phyloP scores from a whole-genome alignment of 2,888 invertebrate species.

The Coenonympha glycerion region DNA sequence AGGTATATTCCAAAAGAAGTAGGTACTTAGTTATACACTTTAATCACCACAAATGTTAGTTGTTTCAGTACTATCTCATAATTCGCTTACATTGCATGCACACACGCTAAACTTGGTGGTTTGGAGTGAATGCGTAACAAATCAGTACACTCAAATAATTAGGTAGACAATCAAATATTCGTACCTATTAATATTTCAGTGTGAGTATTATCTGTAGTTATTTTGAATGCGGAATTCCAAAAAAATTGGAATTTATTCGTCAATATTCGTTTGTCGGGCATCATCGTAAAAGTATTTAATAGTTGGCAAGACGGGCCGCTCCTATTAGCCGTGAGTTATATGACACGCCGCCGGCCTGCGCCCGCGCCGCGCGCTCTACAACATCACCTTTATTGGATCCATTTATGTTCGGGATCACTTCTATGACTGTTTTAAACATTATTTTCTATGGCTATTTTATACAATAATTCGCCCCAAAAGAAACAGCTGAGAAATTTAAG shows the following conservation, averaged over 20 bases:
- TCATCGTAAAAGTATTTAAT: slow-evolving; percentile 73
- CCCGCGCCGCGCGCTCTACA: slow-evolving; percentile 11
- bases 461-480: neutral
- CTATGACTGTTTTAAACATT: neutral
- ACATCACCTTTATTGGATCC: neutral
- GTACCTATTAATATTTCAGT: too few relatives aligned
- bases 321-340: slow-evolving; percentile 70
- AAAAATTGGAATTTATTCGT: slow-evolving; percentile 61
- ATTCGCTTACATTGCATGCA: too few relatives aligned
- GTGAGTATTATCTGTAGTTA: too few relatives aligned
- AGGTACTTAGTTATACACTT: too few relatives aligned
- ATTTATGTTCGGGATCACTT: neutral
- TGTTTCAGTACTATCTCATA: too few relatives aligned
- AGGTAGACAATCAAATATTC: too few relatives aligned
- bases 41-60: too few relatives aligned
- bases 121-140: too few relatives aligned
- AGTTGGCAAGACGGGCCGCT: slow-evolving; percentile 68
- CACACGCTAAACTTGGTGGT: too few relatives aligned
- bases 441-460: neutral
- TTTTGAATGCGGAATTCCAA: neutral
- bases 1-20: too few relatives aligned
- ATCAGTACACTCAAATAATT: too few relatives aligned
- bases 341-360: slow-evolving; percentile 42
- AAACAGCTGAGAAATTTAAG: too few relatives aligned
- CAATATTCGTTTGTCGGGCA: slow-evolving; percentile 69